Percentiles rank a stretch among this genome's conserved stretches.
These are phyloP conservation scores for Achatina immaculata DNA, from an alignment of 1,140 invertebrate species.

Conservation along the genomic window DNA sequence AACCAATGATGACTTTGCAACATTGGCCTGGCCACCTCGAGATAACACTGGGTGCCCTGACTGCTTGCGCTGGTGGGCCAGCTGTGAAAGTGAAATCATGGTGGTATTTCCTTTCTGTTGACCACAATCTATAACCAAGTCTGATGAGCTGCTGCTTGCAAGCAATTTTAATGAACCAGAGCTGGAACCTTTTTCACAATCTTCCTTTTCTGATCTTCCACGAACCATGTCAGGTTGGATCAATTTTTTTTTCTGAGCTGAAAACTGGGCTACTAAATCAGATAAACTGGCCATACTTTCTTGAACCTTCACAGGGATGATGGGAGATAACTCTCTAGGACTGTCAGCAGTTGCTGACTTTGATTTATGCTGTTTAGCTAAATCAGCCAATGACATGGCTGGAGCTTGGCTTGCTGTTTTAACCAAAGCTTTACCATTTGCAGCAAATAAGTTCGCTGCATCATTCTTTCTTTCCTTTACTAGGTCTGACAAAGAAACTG, in stretches of 20 bases:
- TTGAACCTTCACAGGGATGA: not conserved
- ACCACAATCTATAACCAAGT: not conserved
- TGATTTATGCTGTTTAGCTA: slow-evolving; percentile 4
- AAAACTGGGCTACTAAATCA: not conserved
- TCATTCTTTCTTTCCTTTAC: too few species aligned
- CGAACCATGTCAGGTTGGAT: not conserved
- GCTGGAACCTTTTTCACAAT: not conserved
- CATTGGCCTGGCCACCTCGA: not conserved
- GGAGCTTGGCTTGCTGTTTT: not conserved
- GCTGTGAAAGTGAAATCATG: not conserved
- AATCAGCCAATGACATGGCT: not conserved
- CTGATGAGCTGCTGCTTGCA: not conserved
- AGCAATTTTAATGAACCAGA: too few species aligned
- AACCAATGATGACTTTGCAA: not conserved
- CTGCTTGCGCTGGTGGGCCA: not conserved
- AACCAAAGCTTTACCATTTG: too few species aligned
- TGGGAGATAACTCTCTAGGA: not conserved
- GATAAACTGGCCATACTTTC: not conserved
- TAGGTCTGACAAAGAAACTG: too few species aligned
- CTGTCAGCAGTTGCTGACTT: not conserved
- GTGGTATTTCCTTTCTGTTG: not conserved
- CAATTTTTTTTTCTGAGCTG: not conserved
- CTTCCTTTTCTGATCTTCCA: not conserved
- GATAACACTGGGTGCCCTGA: not conserved
- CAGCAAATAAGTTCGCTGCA: too few species aligned